Evolutionary conservation across 2,888 invertebrate species (phyloP).

Genomic region (Scaptomyza polygonia): DNA sequence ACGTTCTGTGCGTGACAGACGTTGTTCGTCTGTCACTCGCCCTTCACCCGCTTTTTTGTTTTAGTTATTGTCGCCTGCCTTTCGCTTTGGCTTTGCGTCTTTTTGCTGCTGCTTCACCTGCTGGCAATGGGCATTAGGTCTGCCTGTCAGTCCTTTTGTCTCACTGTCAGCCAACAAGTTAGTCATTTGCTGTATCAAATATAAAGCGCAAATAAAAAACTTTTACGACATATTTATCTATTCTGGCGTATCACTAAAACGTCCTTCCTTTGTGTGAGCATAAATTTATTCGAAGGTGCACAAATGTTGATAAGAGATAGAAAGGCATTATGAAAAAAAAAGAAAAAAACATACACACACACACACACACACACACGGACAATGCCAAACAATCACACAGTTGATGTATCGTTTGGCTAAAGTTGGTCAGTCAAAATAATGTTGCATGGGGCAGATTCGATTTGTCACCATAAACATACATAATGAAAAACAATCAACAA

Average conservation of each 20-base stretch:
- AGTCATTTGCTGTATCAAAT: constrained; percentile 79
- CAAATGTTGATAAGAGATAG: constrained; percentile 63
- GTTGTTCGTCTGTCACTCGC: constrained; percentile 55
- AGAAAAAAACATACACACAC: not conserved
- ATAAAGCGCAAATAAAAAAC: constrained; percentile 80
- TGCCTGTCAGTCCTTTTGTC: constrained; percentile 12
- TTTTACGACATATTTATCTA: constrained; percentile 80
- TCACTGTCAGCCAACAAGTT: constrained; percentile 71
- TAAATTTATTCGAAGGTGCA: constrained; percentile 58
- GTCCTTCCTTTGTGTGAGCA: constrained; percentile 27
- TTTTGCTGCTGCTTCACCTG: constrained; percentile 28
- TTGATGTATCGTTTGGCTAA: constrained; percentile 77
- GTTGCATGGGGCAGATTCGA: constrained; percentile 62
- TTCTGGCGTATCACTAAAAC: constrained; percentile 57
- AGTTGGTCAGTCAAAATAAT: constrained; percentile 66
- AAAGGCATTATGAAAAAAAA: not conserved
- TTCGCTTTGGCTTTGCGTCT: not conserved
- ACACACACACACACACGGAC: constrained; percentile 7
- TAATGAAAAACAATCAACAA: constrained; percentile 76
- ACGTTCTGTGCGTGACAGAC: constrained; percentile 67
- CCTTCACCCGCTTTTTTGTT: constrained; percentile 38
- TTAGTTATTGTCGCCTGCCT: constrained; percentile 1
- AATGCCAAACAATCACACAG: constrained; percentile 39
- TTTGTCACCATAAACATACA: constrained; percentile 74
- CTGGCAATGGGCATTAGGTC: constrained; percentile 33